Conservation (phyloP, 2,888 invertebrate genomes). For the Margaritifera margaritifera region DNA sequence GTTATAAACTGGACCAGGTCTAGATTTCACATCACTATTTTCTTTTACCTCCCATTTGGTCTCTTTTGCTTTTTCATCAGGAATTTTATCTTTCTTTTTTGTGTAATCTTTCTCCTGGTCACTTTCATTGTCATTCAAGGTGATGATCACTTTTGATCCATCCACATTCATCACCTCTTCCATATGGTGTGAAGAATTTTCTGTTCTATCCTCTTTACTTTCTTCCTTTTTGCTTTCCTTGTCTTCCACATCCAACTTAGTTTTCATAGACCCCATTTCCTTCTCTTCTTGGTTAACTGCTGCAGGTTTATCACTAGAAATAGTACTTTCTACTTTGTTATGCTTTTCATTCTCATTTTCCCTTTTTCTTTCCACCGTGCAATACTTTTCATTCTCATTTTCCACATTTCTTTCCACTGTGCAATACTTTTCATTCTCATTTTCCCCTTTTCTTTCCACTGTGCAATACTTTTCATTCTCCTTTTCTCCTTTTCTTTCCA, state of each 20-base stretch:
- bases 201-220: conserved; percentile 14
- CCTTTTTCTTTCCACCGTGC: neutral
- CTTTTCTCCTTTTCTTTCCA: neutral
- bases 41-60: neutral
- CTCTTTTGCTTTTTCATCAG: conserved; percentile 1
- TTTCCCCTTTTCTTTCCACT: too few species aligned
- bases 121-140: conserved; percentile 33
- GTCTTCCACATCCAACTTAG: neutral
- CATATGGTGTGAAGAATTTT: conserved; percentile 12
- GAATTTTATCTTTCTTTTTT: neutral
- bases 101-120: conserved; percentile 9
- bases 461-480: neutral
- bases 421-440: conserved; percentile 4
- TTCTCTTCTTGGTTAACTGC: neutral
- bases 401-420: neutral
- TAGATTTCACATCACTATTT: conserved; percentile 1
- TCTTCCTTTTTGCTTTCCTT: conserved; percentile 18
- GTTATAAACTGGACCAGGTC: neutral
- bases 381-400: neutral
- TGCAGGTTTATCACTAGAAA: neutral
- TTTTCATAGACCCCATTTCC: conserved; percentile 9
- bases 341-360: neutral
- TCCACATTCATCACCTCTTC: conserved; percentile 42
- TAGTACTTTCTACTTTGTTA: neutral
- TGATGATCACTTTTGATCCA: conserved; percentile 40